Conservation (phyloP, 2,797 vertebrate genomes). For the Percopsis omiscomaycus region DNA sequence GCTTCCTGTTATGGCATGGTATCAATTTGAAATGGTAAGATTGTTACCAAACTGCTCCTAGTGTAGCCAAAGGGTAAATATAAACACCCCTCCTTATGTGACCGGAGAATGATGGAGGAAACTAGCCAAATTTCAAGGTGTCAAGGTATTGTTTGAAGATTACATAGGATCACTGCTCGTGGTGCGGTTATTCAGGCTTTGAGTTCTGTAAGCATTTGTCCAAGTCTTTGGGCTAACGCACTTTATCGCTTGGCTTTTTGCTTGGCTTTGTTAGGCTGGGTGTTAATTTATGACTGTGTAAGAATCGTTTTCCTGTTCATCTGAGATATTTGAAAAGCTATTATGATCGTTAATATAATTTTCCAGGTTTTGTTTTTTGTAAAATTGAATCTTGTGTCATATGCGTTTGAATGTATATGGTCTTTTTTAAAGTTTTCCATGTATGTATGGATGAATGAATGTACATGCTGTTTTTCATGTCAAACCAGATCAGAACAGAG, state of each 20-base stretch:
- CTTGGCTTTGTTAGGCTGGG: constrained; percentile 9
- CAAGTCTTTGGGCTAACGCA: constrained; percentile 35
- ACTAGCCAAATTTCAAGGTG: not conserved
- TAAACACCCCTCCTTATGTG: not conserved
- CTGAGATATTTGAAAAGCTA: constrained; percentile 21
- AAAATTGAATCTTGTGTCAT: constrained; percentile 26
- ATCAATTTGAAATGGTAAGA: not conserved
- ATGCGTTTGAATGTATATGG: constrained; percentile 8
- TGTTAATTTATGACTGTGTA: not conserved
- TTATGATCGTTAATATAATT: constrained; percentile 29
- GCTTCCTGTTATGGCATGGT: not conserved
- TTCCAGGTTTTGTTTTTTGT: constrained; percentile 35
- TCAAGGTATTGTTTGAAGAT: not conserved
- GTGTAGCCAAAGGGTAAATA: not conserved
- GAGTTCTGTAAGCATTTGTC: constrained; percentile 18
- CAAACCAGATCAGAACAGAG: constrained; percentile 10
- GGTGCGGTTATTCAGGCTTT: not conserved
- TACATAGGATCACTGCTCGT: not conserved
- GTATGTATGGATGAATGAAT: constrained; percentile 19
- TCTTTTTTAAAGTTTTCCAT: constrained; percentile 8
- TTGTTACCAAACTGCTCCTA: not conserved
- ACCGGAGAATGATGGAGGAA: not conserved
- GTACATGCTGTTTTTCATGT: constrained; percentile 34
- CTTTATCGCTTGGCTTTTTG: constrained; percentile 21
- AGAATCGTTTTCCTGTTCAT: not conserved